Evolutionary conservation across 2,888 invertebrate genomes (phyloP).

Genomic region (Lasioglossum figueresi): DNA sequence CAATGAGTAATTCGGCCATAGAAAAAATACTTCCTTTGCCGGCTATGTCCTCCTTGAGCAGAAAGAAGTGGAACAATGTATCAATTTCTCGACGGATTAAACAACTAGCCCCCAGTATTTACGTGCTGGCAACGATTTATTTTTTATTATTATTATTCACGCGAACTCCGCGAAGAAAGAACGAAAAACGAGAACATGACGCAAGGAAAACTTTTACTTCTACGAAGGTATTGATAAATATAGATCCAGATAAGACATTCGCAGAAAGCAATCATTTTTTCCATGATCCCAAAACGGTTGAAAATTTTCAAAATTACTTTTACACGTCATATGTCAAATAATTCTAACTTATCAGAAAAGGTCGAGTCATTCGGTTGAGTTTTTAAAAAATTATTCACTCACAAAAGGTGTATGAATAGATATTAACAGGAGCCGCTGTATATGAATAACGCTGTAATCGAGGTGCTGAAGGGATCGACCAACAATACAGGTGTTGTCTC

Average conservation of each 20-base stretch:
- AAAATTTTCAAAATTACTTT: too few species aligned
- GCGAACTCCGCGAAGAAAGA: too few species aligned
- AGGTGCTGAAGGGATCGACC: background rate
- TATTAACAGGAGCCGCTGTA: background rate
- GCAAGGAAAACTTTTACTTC: too few species aligned
- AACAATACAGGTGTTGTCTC: constrained; percentile 3
- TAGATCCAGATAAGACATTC: background rate
- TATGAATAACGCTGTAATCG: background rate
- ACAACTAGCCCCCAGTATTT: background rate
- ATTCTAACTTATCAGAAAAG: too few species aligned
- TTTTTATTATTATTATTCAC: constrained; percentile 40
- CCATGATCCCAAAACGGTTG: too few species aligned
- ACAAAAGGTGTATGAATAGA: background rate
- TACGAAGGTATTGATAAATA: background rate
- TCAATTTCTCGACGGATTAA: constrained; percentile 28
- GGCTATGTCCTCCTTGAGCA: background rate
- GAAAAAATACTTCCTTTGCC: background rate
- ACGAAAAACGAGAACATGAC: too few species aligned
- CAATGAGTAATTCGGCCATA: background rate
- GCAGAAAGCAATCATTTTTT: too few species aligned
- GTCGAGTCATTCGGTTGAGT: too few species aligned
- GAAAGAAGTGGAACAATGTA: background rate
- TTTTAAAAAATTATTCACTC: background rate
- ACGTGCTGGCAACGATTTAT: constrained; percentile 30
- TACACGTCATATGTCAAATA: too few species aligned